Evolutionary conservation across 1,140 invertebrate genomes (phyloP), one percentile per base, ranked within the genome.

Genomic region (Apis mellifera): DNA sequence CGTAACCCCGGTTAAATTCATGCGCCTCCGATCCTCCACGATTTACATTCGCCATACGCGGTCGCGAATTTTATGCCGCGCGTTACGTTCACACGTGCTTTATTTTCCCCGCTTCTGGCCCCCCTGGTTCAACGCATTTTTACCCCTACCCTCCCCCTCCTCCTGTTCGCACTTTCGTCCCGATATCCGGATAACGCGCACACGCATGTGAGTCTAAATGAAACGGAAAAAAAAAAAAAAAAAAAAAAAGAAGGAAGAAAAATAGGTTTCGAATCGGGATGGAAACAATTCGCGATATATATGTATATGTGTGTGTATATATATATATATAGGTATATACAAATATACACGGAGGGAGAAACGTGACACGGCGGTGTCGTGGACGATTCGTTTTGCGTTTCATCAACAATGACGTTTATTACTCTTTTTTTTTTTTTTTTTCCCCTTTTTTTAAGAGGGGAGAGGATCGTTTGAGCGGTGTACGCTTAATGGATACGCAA

Each of bases 41-140:
- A 88, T 88, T 88, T 88, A 88, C 86, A 88, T 88, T 82, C 86
- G 76, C 83, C 83, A 83, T 87, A 87, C 86, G 86, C 82, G 74
- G 77, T 69, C 54, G 66, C 78, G 82, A 87, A 87, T 88, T 88
- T 88, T 88, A 88, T 88, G 86, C 86, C 65, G 71, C 82, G 78
- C 85, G 82, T 82, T 81, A 59, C 82, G 77, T 87, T 87, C 86
- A 84, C 86, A 87, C 85, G 86, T 84, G 85, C 86, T 88, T 87
- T 80, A 87, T 88, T 88, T 82, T 55, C 78, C 50, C 74, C 12
- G n/a, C 42, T 60, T 19, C 65, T 50, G 54, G 23, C 50, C 42
- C 50, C 42, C 17, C 32, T 32, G 54, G 7, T 21, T 50, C 21
- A 17, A 23, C 17, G 70, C 50, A 42, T 65, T 55, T 50, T 50